Base-by-base conservation (phyloP, 2,797 vertebrate genomes). In the Geotrypetes seraphini region DNA sequence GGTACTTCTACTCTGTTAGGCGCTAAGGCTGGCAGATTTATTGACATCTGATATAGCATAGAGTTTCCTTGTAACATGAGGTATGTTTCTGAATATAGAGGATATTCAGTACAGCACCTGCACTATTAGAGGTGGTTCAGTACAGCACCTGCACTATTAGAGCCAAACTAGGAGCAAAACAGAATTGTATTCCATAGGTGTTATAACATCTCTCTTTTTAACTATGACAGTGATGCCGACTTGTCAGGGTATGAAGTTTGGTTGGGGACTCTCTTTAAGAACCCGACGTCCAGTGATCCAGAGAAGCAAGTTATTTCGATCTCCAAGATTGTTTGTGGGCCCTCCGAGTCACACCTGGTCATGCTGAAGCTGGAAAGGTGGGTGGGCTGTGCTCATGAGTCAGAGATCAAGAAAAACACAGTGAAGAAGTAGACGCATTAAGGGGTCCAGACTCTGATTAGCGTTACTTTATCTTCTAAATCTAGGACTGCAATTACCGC, bases 361-460 rank as follows among this genome's bases (percentile, higher is more conserved):
- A 84, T 97, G 82, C 81, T 99, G 37, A 90, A 95, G 57, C 74
- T 99, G 46, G 85, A 78, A 20, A 75, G 57, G 95, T 96, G 65
- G 41, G 61, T 7, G 3, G n/a, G 15, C 4, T 16, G 29, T 13
- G n/a, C n/a, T n/a, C n/a, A n/a, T n/a, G n/a, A n/a, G n/a, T n/a
- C n/a, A n/a, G n/a, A n/a, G n/a, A n/a, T n/a, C n/a, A n/a, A n/a
- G n/a, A n/a, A n/a, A n/a, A n/a, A n/a, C n/a, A n/a, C n/a, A n/a
- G n/a, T n/a, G n/a, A n/a, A n/a, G n/a, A n/a, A n/a, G n/a, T n/a
- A n/a, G n/a, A n/a, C n/a, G n/a, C n/a, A n/a, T n/a, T n/a, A n/a
- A n/a, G n/a, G n/a, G 7, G 8, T 14, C 12, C 31, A 19, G 16
- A 10, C 24, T 18, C 11, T 22, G 6, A 11, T 37, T 9, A n/a